Evolutionary conservation across 2,888 invertebrate genomes (phyloP), one percentile per base, ranked within the genome.

Genomic region (Volucella inanis): DNA sequence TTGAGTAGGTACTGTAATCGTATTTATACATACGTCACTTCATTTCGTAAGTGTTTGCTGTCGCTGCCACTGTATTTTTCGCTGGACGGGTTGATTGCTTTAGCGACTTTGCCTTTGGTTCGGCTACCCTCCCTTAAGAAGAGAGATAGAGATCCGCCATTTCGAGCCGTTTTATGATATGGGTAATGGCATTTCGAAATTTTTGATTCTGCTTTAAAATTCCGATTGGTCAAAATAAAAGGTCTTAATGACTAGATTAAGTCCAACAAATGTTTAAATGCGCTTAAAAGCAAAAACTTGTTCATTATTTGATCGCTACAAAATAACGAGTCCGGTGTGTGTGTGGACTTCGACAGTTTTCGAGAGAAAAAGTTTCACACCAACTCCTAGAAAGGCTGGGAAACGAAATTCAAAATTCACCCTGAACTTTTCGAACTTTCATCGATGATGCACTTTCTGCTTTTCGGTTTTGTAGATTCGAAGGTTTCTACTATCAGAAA

Each of bases 141-240:
- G 6, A 22, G 12, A 31, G 12, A n/a, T 61, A 31, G 31, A 45
- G 9, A n/a, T 45, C 9, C 8, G 45, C 45, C 22, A 9, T 8
- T 45, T 8, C 2, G 45, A 45, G 45, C 45, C 47, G 68, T n/a
- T 50, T 62, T 78, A 77, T 72, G 77, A 78, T 55, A 72, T 78
- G 72, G 77, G 55, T 78, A 83, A 78, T 78, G 78, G 83, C 47
- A 67, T 81, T 76, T 59, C 62, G 47, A 64, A 45, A 75, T 71
- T 67, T 65, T 45, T 64, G 45, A 55, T 83, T 61, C 50, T 64
- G 55, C 50, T 83, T 68, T 78, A 45, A 68, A 74, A 78, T 64
- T 55, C 55, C 54, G 64, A 78, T 68, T 49, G 43, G 54, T 68
- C 31, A 49, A 75, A 64, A 74, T 64, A 59, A 12, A 15, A 31